Percentiles rank a stretch among this genome's conserved stretches.
phyloP scores from a whole-genome alignment of 2,888 invertebrate species.

The Parelbella ahira region DNA sequence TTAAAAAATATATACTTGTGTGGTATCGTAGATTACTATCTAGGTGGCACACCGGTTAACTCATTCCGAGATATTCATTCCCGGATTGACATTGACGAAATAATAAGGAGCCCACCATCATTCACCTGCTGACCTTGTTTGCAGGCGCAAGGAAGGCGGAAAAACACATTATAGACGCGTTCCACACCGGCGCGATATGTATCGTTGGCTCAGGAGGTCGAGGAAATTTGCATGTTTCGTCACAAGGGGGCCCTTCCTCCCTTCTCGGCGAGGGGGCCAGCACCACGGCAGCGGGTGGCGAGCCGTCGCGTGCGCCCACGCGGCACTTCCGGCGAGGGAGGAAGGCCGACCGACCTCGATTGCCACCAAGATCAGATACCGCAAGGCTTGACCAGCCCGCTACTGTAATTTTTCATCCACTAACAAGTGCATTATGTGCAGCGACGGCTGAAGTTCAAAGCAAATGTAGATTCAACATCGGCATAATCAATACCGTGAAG shows the following conservation, averaged over 20 bases:
- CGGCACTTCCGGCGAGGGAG: constrained; percentile 58
- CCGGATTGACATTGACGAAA: constrained; percentile 19
- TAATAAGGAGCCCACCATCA: constrained; percentile 27
- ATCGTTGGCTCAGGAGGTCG: constrained; percentile 51
- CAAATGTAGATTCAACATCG: constrained; percentile 7
- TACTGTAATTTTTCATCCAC: constrained; percentile 21
- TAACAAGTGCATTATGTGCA: constrained; percentile 20
- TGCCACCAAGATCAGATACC: constrained; percentile 57
- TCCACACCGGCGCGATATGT: constrained; percentile 46
- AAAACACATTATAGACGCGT: constrained; percentile 51
- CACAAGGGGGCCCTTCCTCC: constrained; percentile 46
- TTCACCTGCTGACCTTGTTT: constrained; percentile 47
- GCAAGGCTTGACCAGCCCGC: constrained; percentile 37
- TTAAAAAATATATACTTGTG: too few species aligned
- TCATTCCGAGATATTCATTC: not conserved
- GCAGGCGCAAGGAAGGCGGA: constrained; percentile 36
- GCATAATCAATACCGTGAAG: constrained; percentile 2
- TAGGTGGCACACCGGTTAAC: not conserved
- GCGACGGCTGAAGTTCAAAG: constrained; percentile 10
- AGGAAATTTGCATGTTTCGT: constrained; percentile 69
- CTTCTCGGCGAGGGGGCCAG: too few species aligned
- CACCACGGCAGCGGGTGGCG: constrained; percentile 24
- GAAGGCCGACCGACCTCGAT: constrained; percentile 57
- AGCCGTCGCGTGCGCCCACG: constrained; percentile 60
- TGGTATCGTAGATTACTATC: too few species aligned